phyloP scores from a whole-genome alignment of 92 coral and sea anemone genomes.

The Umimayanthus kanabou region DNA sequence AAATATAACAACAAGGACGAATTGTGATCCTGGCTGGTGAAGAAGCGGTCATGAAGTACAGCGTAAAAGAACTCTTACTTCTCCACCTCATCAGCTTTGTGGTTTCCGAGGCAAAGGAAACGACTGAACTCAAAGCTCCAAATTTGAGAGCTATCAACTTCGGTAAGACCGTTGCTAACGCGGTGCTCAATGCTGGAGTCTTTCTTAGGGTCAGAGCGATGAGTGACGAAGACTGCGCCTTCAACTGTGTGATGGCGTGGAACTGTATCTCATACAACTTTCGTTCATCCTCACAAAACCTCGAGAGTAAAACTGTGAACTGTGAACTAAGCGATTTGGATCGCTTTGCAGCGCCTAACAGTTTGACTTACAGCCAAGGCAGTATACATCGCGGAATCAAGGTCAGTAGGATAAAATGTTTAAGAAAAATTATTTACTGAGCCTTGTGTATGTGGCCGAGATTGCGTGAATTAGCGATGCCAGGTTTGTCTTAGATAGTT shows the following conservation, averaged over 20 bases:
- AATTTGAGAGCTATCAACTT: slow-evolving; percentile 22
- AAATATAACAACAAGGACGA: too few species aligned
- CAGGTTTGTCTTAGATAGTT: too few species aligned
- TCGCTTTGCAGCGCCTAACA: slow-evolving; percentile 16
- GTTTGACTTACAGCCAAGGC: slow-evolving; percentile 1
- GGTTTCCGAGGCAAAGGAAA: not conserved
- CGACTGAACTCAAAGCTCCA: not conserved
- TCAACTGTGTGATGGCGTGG: slow-evolving; percentile 13
- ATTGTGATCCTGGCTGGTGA: too few species aligned
- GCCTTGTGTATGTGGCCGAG: too few species aligned
- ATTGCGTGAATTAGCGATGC: too few species aligned
- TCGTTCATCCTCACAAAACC: not conserved
- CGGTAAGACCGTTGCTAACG: slow-evolving; percentile 8
- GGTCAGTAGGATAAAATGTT: not conserved
- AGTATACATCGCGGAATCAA: slow-evolving; percentile 9
- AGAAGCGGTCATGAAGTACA: not conserved
- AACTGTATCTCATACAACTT: slow-evolving; percentile 13
- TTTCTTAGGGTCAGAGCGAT: not conserved
- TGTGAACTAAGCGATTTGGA: not conserved
- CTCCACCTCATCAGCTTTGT: not conserved
- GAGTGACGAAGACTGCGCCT: slow-evolving; percentile 4
- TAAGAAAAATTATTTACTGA: not conserved
- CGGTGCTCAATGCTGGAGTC: slow-evolving; percentile 10
- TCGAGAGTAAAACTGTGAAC: not conserved
- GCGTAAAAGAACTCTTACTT: not conserved